Evolutionary conservation across 2,888 invertebrate species (phyloP).

Genomic region (Ophion costatus): DNA sequence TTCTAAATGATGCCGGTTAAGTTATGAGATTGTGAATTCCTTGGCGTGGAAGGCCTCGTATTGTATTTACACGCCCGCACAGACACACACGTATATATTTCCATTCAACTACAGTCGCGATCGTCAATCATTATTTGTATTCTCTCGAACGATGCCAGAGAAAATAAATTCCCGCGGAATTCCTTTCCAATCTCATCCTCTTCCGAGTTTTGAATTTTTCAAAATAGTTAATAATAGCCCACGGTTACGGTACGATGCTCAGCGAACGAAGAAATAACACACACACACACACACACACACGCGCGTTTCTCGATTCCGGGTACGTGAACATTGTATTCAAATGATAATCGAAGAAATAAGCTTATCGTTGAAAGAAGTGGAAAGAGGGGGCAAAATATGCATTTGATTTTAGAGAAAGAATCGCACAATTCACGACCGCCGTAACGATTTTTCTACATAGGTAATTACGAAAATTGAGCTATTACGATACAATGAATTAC

Average conservation of each 20-base stretch:
- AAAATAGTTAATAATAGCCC: not conserved
- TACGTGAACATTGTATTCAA: too few relatives aligned
- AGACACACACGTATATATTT: not conserved
- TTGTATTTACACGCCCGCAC: not conserved
- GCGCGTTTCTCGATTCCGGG: too few relatives aligned
- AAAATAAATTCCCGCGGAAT: constrained; percentile 54
- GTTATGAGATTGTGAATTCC: not conserved
- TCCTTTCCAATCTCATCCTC: constrained; percentile 33
- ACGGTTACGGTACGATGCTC: not conserved
- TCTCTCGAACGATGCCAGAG: constrained; percentile 44
- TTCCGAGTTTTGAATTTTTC: constrained; percentile 29
- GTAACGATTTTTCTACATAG: too few relatives aligned
- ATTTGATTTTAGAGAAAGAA: too few relatives aligned
- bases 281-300: too few relatives aligned
- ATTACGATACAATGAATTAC: too few relatives aligned
- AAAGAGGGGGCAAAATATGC: too few relatives aligned
- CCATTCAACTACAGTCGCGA: constrained; percentile 9
- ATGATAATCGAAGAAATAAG: too few relatives aligned
- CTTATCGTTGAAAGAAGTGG: too few relatives aligned
- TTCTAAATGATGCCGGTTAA: too few relatives aligned
- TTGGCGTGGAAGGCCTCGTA: not conserved
- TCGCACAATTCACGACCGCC: too few relatives aligned
- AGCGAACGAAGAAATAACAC: not conserved
- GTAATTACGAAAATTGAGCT: too few relatives aligned
- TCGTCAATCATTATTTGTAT: constrained; percentile 58